A percentile compares a stretch with the other conserved stretches of the same genome.
Conservation (phyloP, 2,113 vertebrate genomes). For the Heliornis fulica region DNA sequence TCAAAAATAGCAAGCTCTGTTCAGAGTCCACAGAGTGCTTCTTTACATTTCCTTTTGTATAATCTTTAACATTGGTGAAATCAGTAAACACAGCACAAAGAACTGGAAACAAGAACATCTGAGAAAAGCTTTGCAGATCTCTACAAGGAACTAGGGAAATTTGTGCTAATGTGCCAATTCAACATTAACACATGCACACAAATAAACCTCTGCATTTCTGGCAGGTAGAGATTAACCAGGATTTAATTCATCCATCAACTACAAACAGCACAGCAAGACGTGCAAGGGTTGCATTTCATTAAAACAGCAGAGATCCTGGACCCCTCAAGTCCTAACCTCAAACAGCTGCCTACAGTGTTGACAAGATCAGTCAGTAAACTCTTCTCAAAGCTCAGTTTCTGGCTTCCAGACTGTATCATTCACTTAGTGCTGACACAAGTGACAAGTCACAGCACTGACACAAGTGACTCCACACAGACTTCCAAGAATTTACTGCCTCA, state of each 20-base stretch:
- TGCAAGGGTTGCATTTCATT: neutral
- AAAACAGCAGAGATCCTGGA: neutral
- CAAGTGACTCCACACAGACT: neutral
- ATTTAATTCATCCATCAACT: neutral
- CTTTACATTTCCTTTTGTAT: neutral
- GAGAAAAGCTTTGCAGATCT: neutral
- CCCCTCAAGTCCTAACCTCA: neutral
- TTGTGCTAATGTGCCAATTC: neutral
- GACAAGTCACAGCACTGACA: constrained; percentile 1
- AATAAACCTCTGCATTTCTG: neutral
- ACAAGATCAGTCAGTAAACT: neutral
- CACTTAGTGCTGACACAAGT: neutral
- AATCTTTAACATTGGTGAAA: neutral
- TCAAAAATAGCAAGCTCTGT: neutral
- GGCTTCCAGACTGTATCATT: neutral
- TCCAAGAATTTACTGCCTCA: neutral
- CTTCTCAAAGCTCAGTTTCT: neutral
- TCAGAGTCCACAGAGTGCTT: neutral
- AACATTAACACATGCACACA: neutral
- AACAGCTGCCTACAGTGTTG: neutral
- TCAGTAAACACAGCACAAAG: neutral
- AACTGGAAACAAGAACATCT: neutral
- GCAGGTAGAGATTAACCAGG: neutral
- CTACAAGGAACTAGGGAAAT: neutral
- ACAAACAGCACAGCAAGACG: neutral